Base-by-base conservation (phyloP, 2,113 vertebrate genomes). In the Centropus bengalensis region DNA sequence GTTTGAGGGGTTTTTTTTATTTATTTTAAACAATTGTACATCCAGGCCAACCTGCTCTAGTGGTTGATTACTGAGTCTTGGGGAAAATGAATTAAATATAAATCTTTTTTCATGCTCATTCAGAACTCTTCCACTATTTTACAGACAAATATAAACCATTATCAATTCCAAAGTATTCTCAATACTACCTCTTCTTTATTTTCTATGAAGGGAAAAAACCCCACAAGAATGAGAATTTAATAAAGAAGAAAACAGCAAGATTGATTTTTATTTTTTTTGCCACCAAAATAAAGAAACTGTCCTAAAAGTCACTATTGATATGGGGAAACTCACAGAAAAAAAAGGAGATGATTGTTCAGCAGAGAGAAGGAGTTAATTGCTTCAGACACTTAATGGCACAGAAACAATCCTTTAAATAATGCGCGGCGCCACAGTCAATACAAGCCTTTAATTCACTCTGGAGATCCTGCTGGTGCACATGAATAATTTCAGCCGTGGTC, bases 321-420 rank as follows among this genome's bases (percentile, higher is more conserved):
- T 4, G 21, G 38, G 88, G 16, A 38, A 95, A 64, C 58, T 82
- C 42, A 67, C 64, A 84, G 36, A 36, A 78, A 83, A 88, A 87
- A 75, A 84, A 75, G 47, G 74, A 90, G 68, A 27, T 24, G 62
- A 79, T 92, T 94, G 89, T 96, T 94, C 66, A 92, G 77, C 89
- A 92, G 30, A 80, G 83, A 94, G 86, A 38, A 91, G 58, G 63
- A 93, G 82, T 93, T 94, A 96, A 96, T 93, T 94, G 89, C 81
- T 91, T 95, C 89, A 96, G 86, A 94, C 76, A 91, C 70, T 73
- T 38, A 51, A 38, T 32, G 86, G 95, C 83, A 94, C 87, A 88
- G 79, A 95, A 95, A 88, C 92, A 93, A 78, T 62, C 68, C 74
- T 66, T 89, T 91, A 94, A 97, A 93, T 93, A 96, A 94, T 79